phyloP scores from a whole-genome alignment of 1,140 invertebrate species.

The Bombyx mandarina region DNA sequence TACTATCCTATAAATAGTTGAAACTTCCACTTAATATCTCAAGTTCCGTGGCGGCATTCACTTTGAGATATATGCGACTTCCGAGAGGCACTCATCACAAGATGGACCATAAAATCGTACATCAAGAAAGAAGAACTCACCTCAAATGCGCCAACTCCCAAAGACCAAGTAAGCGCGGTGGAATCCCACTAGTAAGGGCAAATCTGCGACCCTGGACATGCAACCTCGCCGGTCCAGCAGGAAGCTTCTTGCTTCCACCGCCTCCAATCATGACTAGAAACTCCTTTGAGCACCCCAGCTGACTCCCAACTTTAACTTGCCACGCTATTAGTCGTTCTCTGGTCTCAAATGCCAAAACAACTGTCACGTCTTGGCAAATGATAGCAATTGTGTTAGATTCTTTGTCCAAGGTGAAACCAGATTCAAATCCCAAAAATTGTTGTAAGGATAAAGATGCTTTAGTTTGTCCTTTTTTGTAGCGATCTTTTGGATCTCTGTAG shows the following conservation, averaged over 20 bases:
- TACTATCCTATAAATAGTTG: no score
- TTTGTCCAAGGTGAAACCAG: conserved; percentile 91
- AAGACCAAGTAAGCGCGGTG: conserved; percentile 81
- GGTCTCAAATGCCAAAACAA: conserved; percentile 90
- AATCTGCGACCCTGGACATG: conserved; percentile 88
- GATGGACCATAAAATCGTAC: neutral
- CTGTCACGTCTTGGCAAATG: conserved; percentile 90
- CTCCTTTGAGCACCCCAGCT: conserved; percentile 86
- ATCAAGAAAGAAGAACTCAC: conserved; percentile 35
- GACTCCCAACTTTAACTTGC: conserved; percentile 76
- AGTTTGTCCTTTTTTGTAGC: conserved; percentile 86
- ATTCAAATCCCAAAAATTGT: conserved; percentile 88
- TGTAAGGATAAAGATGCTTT: conserved; percentile 89
- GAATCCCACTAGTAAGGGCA: conserved; percentile 85
- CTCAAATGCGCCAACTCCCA: conserved; percentile 86
- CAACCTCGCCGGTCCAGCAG: conserved; percentile 83
- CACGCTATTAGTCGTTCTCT: conserved; percentile 90
- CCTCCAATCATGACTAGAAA: conserved; percentile 86
- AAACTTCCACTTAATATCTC: no score
- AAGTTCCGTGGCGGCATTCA: no score
- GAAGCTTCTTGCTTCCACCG: conserved; percentile 73
- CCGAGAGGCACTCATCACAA: no score
- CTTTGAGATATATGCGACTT: no score
- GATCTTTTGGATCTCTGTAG: conserved; percentile 90
- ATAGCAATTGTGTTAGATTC: conserved; percentile 93